Conservation (phyloP, 2,888 invertebrate species). For the Altica lythri region DNA sequence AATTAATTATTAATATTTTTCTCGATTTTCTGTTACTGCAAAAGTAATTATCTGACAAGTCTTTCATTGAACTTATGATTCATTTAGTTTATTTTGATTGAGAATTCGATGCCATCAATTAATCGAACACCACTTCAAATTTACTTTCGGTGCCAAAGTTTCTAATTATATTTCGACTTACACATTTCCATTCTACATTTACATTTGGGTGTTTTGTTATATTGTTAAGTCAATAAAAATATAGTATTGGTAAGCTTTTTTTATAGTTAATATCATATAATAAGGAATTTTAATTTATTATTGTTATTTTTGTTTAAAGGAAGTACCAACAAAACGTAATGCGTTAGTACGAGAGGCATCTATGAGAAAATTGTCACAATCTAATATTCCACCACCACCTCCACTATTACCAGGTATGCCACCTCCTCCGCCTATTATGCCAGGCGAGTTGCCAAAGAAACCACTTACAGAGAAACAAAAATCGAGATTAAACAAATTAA, state of each 20-base stretch:
- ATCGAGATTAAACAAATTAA: constrained; percentile 68
- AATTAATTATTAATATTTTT: too few relatives aligned
- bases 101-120: neutral
- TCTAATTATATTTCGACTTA: too few relatives aligned
- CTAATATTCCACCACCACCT: constrained; percentile 45
- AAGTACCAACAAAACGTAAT: constrained; percentile 50
- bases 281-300: neutral
- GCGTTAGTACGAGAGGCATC: constrained; percentile 53
- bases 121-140: constrained; percentile 14
- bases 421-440: constrained; percentile 72
- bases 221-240: too few relatives aligned
- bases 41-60: too few relatives aligned
- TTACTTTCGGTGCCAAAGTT: constrained; percentile 25
- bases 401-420: constrained; percentile 62
- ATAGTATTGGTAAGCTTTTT: neutral
- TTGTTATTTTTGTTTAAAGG: constrained; percentile 33
- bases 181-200: too few relatives aligned
- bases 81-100: constrained; percentile 5
- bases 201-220: too few relatives aligned
- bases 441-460: constrained; percentile 59
- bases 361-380: constrained; percentile 47
- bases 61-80: too few relatives aligned
- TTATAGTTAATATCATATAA: neutral
- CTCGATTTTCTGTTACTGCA: too few relatives aligned
- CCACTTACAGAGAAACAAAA: constrained; percentile 66